Conservation (phyloP, 2,888 invertebrate genomes). For the Epirrita christyi region DNA sequence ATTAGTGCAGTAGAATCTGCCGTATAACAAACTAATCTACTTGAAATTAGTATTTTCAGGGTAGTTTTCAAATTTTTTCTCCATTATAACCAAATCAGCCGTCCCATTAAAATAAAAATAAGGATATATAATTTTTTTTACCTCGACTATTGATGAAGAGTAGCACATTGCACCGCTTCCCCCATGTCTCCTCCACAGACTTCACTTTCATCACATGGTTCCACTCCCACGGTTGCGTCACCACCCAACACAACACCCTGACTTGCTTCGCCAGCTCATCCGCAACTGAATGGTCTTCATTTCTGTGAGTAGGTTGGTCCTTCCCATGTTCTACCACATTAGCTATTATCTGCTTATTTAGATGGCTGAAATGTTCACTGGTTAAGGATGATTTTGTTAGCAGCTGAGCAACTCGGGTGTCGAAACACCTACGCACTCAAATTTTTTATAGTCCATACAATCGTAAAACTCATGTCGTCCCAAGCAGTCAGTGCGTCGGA, state of each 20-base stretch:
- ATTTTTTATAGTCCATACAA: too few species aligned
- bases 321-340: slow-evolving; percentile 63
- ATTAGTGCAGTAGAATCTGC: too few species aligned
- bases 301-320: slow-evolving; percentile 88
- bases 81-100: too few species aligned
- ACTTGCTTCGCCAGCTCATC: slow-evolving; percentile 90
- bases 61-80: too few species aligned
- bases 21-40: too few species aligned
- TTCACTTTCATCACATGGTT: slow-evolving; percentile 95
- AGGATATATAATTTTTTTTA: too few species aligned
- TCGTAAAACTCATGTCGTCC: too few species aligned
- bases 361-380: slow-evolving; percentile 65
- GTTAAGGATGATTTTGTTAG: not conserved
- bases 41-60: too few species aligned
- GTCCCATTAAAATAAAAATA: not conserved
- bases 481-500: not conserved
- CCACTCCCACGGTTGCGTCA: slow-evolving; percentile 96
- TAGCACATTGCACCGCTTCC: slow-evolving; percentile 94
- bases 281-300: slow-evolving; percentile 89
- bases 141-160: slow-evolving; percentile 94
- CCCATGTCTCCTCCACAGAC: slow-evolving; percentile 98
- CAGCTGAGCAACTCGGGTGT: not conserved
- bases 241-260: slow-evolving; percentile 97
- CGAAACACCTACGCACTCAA: not conserved
- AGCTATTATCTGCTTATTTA: slow-evolving; percentile 64